Evolutionary conservation across 2,888 invertebrate genomes (phyloP).

Genomic region (Synanthedon andrenaeformis): DNA sequence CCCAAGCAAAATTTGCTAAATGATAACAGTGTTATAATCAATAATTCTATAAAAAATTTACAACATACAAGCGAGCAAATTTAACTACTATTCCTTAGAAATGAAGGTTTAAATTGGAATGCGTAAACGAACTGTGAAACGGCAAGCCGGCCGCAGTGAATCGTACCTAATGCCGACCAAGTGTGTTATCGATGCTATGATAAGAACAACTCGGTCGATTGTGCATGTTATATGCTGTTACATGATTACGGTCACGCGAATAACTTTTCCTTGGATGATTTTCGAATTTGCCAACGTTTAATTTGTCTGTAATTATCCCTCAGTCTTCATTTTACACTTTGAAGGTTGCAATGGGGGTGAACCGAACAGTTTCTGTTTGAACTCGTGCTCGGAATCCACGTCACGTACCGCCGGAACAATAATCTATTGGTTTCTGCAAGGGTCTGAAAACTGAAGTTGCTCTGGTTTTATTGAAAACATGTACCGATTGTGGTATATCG

Average conservation of each 20-base stretch:
- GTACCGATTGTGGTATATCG: too few relatives aligned
- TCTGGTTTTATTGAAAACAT: too few relatives aligned
- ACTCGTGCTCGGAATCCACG: constrained; percentile 1
- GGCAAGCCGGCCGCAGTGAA: background rate
- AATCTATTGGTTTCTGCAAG: background rate
- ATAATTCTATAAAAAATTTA: too few relatives aligned
- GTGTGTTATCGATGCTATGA: constrained; percentile 39
- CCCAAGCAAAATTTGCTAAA: too few relatives aligned
- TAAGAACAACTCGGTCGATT: constrained; percentile 33
- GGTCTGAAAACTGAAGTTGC: background rate
- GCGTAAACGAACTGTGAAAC: background rate
- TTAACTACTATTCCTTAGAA: background rate
- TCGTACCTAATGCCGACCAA: background rate
- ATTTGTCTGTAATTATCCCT: constrained; percentile 26
- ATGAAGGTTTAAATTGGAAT: background rate
- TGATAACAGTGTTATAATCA: too few relatives aligned
- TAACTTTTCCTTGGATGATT: constrained; percentile 30
- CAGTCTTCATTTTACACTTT: constrained; percentile 12
- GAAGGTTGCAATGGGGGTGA: background rate
- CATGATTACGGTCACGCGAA: constrained; percentile 41
- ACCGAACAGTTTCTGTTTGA: background rate
- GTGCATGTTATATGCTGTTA: constrained; percentile 27
- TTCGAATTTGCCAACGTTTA: constrained; percentile 30
- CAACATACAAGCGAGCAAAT: background rate
- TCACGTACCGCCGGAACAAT: constrained; percentile 3